Evolutionary conservation across 1,140 invertebrate genomes (phyloP), one percentile per base, ranked within the genome.

Genomic region (Drosophila setifemur): DNA sequence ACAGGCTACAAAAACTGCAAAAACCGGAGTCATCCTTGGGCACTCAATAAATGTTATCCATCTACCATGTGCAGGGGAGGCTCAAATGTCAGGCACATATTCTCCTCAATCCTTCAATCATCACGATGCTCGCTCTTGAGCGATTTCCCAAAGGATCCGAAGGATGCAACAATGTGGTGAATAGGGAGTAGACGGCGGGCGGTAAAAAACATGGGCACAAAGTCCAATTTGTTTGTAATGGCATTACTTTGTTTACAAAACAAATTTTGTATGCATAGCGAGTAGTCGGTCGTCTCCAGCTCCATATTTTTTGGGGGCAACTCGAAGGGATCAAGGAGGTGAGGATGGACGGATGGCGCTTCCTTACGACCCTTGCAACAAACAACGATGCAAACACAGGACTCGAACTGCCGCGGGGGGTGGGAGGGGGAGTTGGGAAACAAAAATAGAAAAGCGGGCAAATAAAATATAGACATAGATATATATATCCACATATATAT

Each of bases 181-280:
- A 14, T 14, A 44, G 55, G 73, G 33, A 9, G 0, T 4, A 37
- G 29, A 35, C 14, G 33, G 47, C 19, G 47, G 18, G 39, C 40
- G 45, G 39, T 45, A 72, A 52, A 70, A 72, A 86, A 57, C 71
- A 81, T 75, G 67, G 61, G 81, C 57, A 81, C 82, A 81, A 86
- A 81, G 81, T 86, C 81, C 81, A 86, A 86, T 86, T 86, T 86
- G 72, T 86, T 86, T 86, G 81, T 86, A 86, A 86, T 86, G 68
- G 81, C 81, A 86, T 86, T 86, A 86, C 81, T 86, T 86, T 86
- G 82, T 86, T 86, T 86, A 76, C 81, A 73, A 86, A 81, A 86
- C 85, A 86, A 73, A 86, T 86, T 86, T 81, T 81, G 81, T 86
- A 86, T 86, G 81, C 81, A 86, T 86, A 81, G 76, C 81, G 75